These are phyloP conservation scores for Drosophila tripunctata DNA, from an alignment of 2,888 invertebrate species.

Conservation along the genomic window DNA sequence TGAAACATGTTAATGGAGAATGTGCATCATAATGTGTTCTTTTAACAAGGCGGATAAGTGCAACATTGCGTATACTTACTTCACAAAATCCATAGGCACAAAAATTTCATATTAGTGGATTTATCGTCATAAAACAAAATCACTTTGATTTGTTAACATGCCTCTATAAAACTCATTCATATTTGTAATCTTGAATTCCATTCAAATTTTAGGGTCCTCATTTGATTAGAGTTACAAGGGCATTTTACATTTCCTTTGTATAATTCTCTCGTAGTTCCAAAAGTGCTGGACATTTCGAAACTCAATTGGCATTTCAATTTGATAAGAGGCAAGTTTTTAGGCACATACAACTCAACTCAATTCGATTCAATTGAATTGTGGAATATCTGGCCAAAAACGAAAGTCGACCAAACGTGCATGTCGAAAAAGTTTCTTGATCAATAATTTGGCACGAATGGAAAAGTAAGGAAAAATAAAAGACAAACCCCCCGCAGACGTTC, in stretches of 20 bases:
- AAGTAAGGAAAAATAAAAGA: slow-evolving; percentile 19
- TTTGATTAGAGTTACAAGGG: slow-evolving; percentile 29
- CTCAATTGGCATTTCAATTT: slow-evolving; percentile 48
- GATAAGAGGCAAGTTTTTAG: slow-evolving; percentile 20
- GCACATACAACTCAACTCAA: slow-evolving; percentile 39
- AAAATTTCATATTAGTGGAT: too few species aligned
- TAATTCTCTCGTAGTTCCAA: too few species aligned
- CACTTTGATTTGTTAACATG: too few species aligned
- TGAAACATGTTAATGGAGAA: slow-evolving; percentile 12
- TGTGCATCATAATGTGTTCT: slow-evolving; percentile 1
- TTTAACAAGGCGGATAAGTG: background rate
- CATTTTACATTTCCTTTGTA: background rate
- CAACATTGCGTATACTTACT: slow-evolving; percentile 2
- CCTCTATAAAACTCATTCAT: too few species aligned
- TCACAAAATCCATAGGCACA: too few species aligned
- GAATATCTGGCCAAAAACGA: slow-evolving; percentile 25
- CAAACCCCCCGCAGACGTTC: slow-evolving; percentile 38
- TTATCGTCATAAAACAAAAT: too few species aligned
- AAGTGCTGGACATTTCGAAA: slow-evolving; percentile 19
- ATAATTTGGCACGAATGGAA: slow-evolving; percentile 59
- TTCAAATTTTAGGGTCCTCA: slow-evolving; percentile 4
- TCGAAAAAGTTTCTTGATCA: slow-evolving; percentile 67
- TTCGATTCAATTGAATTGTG: slow-evolving; percentile 30
- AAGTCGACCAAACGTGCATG: slow-evolving; percentile 50
- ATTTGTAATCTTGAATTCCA: background rate